A percentile compares a stretch with the other conserved stretches of the same genome.
Conservation (phyloP, 2,888 invertebrate genomes). For the Drosophila eohydei region DNA sequence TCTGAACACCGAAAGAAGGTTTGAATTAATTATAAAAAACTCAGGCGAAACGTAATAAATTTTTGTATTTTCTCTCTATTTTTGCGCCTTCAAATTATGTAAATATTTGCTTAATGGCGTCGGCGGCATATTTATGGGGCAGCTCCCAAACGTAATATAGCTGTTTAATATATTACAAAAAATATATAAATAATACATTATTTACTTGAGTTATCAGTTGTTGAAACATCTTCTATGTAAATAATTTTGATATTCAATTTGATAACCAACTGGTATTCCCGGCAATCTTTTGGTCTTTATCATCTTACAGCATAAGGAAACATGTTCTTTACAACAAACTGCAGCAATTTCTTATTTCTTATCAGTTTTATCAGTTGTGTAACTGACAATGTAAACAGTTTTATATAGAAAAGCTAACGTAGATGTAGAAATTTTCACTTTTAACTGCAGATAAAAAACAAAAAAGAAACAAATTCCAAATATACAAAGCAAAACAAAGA, state of each 20-base stretch:
- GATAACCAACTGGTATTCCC: constrained; percentile 26
- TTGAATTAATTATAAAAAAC: constrained; percentile 43
- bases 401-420: constrained; percentile 5
- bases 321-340: constrained; percentile 29
- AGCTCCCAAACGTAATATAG: constrained; percentile 29
- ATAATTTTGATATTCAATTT: constrained; percentile 35
- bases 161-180: neutral
- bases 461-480: constrained; percentile 13
- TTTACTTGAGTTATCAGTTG: constrained; percentile 28
- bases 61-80: constrained; percentile 17
- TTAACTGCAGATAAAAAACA: constrained; percentile 2
- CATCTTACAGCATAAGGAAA: constrained; percentile 53
- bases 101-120: constrained; percentile 41
- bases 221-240: constrained; percentile 14
- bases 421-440: constrained; percentile 19
- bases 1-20: constrained; percentile 35
- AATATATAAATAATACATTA: constrained; percentile 1
- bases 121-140: constrained; percentile 32
- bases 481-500: constrained; percentile 31
- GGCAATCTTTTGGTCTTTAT: constrained; percentile 27
- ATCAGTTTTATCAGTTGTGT: constrained; percentile 56
- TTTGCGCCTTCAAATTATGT: constrained; percentile 49
- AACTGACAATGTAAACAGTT: constrained; percentile 19
- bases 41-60: neutral
- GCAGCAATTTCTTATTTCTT: constrained; percentile 42